Conservation (phyloP, 2,113 vertebrate species). For the Prolemur simus region DNA sequence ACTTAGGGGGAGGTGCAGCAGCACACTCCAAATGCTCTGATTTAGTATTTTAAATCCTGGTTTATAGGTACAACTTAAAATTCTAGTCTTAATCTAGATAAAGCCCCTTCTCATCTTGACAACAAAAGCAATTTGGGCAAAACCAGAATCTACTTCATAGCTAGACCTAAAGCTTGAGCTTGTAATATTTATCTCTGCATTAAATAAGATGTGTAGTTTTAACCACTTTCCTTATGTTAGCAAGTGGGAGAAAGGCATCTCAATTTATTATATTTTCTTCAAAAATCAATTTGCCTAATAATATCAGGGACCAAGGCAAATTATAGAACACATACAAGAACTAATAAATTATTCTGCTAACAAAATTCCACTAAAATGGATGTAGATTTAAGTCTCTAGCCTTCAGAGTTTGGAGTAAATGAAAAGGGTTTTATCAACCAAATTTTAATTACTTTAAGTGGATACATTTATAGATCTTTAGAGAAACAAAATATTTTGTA, state of each 20-base stretch:
- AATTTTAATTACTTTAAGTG: constrained; percentile 41
- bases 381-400: background rate
- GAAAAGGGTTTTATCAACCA: background rate
- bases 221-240: constrained; percentile 20
- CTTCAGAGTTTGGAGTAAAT: constrained; percentile 41
- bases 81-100: constrained; percentile 20
- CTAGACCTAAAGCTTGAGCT: background rate
- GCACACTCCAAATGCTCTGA: background rate
- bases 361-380: constrained; percentile 34
- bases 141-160: constrained; percentile 23
- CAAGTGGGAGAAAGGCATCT: background rate
- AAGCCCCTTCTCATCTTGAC: background rate
- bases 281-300: constrained; percentile 24
- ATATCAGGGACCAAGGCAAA: background rate
- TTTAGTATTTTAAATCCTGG: constrained; percentile 18
- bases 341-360: constrained; percentile 3
- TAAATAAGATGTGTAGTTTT: background rate
- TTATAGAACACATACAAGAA: constrained; percentile 10
- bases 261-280: constrained; percentile 16
- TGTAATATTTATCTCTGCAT: constrained; percentile 1
- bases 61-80: constrained; percentile 45
- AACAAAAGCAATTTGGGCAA: constrained; percentile 36
- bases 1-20: background rate
- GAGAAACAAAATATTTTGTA: constrained; percentile 50
- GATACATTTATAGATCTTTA: background rate